Evolutionary conservation across 2,797 vertebrate genomes (phyloP).

Genomic region (Gymnoscopelus braueri): DNA sequence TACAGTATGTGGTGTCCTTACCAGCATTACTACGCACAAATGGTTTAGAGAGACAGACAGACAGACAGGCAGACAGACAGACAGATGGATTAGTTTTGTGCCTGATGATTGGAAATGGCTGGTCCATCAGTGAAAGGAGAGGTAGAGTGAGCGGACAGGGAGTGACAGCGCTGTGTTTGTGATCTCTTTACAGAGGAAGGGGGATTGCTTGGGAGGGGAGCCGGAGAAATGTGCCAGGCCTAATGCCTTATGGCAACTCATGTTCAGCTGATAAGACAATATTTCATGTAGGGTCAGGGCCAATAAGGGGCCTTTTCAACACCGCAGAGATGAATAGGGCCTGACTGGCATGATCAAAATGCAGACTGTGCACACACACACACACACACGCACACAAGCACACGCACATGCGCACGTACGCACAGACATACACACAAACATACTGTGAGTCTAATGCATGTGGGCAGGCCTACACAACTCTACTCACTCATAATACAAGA

Average conservation of each 20-base stretch:
- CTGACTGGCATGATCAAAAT: constrained; percentile 71
- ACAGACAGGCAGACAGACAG: constrained; percentile 5
- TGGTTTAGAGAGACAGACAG: neutral
- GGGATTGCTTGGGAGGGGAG: constrained; percentile 46
- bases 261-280: constrained; percentile 80
- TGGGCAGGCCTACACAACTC: constrained; percentile 47
- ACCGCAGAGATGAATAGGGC: constrained; percentile 68
- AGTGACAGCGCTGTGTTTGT: constrained; percentile 65
- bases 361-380: constrained; percentile 21
- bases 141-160: constrained; percentile 59
- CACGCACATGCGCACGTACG: neutral
- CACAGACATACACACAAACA: neutral
- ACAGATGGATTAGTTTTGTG: neutral
- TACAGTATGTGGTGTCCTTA: too few species aligned
- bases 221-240: constrained; percentile 61
- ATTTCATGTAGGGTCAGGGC: constrained; percentile 79
- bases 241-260: constrained; percentile 78
- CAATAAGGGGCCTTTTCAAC: constrained; percentile 79
- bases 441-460: constrained; percentile 48
- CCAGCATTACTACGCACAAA: too few species aligned
- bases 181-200: constrained; percentile 57
- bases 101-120: constrained; percentile 15
- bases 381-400: constrained; percentile 10
- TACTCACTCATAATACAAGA: constrained; percentile 49
- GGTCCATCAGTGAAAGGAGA: constrained; percentile 36